phyloP scores from a whole-genome alignment of 2,113 vertebrate species.

The Lagenorhynchus albirostris region DNA sequence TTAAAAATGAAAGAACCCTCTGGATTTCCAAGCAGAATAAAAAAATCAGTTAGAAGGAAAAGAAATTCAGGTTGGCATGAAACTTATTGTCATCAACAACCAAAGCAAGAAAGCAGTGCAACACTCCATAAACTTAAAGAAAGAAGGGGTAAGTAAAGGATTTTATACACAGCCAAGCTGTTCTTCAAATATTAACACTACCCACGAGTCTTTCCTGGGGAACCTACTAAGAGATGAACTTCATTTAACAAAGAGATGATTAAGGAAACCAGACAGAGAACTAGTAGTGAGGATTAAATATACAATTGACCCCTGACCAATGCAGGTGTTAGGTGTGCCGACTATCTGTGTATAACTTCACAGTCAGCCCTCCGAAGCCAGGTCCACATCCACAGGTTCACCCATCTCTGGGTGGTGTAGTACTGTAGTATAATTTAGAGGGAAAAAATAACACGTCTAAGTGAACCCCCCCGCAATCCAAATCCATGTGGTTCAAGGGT shows the following conservation, averaged over 20 bases:
- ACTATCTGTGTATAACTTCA: neutral
- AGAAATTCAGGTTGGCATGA: neutral
- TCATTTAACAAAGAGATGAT: neutral
- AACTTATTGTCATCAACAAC: neutral
- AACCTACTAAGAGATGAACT: neutral
- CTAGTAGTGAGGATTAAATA: neutral
- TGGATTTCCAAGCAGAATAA: neutral
- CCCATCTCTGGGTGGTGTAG: neutral
- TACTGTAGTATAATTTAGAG: neutral
- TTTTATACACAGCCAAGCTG: neutral
- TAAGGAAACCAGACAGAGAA: neutral
- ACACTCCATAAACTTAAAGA: neutral
- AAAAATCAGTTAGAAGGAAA: neutral
- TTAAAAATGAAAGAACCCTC: slow-evolving; percentile 14
- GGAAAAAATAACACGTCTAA: neutral
- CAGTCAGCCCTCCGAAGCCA: neutral
- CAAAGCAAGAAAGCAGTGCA: neutral
- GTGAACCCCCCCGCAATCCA: neutral
- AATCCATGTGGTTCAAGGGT: neutral
- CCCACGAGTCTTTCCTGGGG: neutral
- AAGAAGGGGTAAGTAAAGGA: neutral
- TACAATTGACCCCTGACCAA: neutral
- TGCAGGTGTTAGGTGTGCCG: neutral
- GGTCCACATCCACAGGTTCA: neutral
- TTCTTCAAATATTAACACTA: neutral